phyloP scores from a whole-genome alignment of 2,888 invertebrate species.

The Pollenia labialis region DNA sequence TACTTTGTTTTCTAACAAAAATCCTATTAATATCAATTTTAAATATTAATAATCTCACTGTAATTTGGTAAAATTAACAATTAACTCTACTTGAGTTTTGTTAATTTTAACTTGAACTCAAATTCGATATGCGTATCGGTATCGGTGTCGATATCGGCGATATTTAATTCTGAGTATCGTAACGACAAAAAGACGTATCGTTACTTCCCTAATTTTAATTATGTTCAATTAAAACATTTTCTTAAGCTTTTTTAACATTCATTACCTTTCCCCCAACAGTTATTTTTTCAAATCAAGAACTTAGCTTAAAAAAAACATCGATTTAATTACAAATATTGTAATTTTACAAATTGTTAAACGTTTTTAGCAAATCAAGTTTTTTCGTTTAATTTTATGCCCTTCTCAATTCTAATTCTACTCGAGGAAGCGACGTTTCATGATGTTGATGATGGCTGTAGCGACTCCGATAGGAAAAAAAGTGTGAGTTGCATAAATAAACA shows the following conservation, averaged over 20 bases:
- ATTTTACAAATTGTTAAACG: constrained; percentile 12
- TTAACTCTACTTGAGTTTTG: no score
- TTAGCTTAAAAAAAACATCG: background rate
- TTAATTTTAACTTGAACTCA: no score
- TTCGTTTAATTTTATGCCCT: background rate
- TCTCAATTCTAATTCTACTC: background rate
- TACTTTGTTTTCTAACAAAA: no score
- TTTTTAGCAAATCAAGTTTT: background rate
- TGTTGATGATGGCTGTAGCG: constrained; percentile 13
- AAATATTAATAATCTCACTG: no score
- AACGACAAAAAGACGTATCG: no score
- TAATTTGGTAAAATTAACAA: no score
- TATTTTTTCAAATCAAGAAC: background rate
- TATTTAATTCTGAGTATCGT: no score
- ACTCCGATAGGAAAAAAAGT: constrained; percentile 41
- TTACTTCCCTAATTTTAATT: no score
- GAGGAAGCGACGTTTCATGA: background rate
- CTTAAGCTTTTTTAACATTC: background rate
- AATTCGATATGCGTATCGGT: no score
- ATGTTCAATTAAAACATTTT: no score
- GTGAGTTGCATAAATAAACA: constrained; percentile 67
- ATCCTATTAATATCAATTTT: no score
- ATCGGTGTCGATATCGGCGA: no score
- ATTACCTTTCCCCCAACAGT: background rate
- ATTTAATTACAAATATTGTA: constrained; percentile 11